Evolutionary conservation across 2,113 vertebrate genomes (phyloP), one percentile per base, ranked within the genome.

Genomic region (Polypterus bichir): DNA sequence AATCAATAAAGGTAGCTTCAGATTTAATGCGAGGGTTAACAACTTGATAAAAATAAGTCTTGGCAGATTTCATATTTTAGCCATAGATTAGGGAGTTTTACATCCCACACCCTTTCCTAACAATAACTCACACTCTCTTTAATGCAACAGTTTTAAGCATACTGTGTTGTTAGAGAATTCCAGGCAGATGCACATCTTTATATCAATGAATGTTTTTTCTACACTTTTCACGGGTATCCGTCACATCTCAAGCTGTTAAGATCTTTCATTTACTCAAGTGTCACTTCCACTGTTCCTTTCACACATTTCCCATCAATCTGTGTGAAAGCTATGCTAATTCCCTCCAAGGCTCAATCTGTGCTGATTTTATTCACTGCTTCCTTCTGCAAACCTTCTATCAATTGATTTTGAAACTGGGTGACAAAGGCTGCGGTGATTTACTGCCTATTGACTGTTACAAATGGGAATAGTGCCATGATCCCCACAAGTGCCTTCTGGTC

Each of bases 351-450:
- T 56, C 46, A 65, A 60, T 47, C 44, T 68, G 46, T 5, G 3
- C 59, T 54, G 54, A 60, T 8, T 66, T 63, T 66, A 59, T 64
- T 64, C 61, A 61, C 46, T 59, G 57, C 10, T 44, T 48, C 45
- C 27, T 55, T 11, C 54, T 49, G 46, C 46, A 27, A n/a, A 27
- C 47, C 62, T 51, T 60, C 46, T 3, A 59, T 60, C 62, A 64
- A 68, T 61, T 56, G 46, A 61, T 61, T 60, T 64, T 67, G 71
- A 70, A 67, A 59, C 4, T 27, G 11, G 47, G 60, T 9, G 64
- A 60, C 54, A 46, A 54, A 48, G 55, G 45, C 49, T 7, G 44
- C 52, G 48, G 61, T 46, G 52, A 60, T 52, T 64, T 48, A 58
- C 56, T 64, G 62, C 9, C 60, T 64, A 57, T 64, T 59, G 49